Evolutionary conservation across 2,113 vertebrate species (phyloP).

Genomic region (Hyla sarda): DNA sequence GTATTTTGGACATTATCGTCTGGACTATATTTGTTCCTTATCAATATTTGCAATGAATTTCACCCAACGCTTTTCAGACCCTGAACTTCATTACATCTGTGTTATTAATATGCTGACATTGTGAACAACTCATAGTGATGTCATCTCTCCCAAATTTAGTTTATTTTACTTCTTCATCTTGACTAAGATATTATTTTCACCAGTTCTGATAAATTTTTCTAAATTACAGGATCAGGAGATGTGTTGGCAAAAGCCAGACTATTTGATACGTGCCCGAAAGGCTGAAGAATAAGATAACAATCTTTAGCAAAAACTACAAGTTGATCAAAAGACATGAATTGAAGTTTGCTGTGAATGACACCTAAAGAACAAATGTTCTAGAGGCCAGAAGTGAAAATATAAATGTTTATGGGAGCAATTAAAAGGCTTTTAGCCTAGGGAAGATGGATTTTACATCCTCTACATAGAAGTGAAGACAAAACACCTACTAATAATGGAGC

Average conservation of each 20-base stretch:
- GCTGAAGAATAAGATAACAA: constrained; percentile 29
- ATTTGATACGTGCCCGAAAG: background rate
- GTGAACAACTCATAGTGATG: background rate
- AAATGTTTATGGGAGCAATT: constrained; percentile 41
- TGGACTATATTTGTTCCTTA: background rate
- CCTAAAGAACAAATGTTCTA: background rate
- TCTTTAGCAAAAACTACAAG: background rate
- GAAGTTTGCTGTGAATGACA: background rate
- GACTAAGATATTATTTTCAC: background rate
- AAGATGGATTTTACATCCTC: constrained; percentile 45
- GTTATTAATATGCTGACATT: background rate
- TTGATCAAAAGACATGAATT: background rate
- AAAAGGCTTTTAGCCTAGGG: constrained; percentile 31
- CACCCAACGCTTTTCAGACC: constrained; percentile 5
- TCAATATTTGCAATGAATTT: background rate
- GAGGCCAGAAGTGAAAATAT: constrained; percentile 31
- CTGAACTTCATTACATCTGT: constrained; percentile 29
- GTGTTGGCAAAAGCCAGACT: background rate
- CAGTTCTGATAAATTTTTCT: background rate
- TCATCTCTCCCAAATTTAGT: constrained; percentile 9
- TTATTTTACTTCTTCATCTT: constrained; percentile 12
- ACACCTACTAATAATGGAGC: constrained; percentile 53
- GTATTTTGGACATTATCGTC: background rate
- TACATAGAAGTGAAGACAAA: constrained; percentile 47
- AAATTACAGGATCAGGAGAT: constrained; percentile 10